phyloP scores from a whole-genome alignment of 2,888 invertebrate species.

The Oligia strigilis region DNA sequence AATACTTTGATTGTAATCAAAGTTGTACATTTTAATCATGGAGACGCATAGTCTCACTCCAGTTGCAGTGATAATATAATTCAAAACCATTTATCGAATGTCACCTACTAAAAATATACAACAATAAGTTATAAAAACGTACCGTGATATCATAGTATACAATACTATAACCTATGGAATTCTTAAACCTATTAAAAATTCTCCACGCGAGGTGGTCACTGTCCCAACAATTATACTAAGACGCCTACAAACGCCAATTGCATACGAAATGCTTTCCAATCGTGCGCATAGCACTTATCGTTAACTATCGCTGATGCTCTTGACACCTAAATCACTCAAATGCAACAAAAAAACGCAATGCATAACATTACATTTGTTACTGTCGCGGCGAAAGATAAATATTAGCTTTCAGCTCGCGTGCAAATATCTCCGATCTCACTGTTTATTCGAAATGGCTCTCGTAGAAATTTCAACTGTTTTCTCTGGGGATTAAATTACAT shows the following conservation, averaged over 20 bases:
- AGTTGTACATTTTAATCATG: too few relatives aligned
- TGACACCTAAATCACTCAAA: conserved; percentile 38
- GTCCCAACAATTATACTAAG: conserved; percentile 75
- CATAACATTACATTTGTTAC: conserved; percentile 41
- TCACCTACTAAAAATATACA: conserved; percentile 42
- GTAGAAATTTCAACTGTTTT: conserved; percentile 64
- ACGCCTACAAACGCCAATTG: conserved; percentile 67
- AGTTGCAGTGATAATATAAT: conserved; percentile 6
- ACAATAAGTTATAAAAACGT: conserved; percentile 59
- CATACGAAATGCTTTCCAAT: conserved; percentile 58
- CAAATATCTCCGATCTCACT: conserved; percentile 77
- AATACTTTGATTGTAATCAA: neutral
- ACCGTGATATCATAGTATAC: conserved; percentile 59
- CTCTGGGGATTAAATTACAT: conserved; percentile 48
- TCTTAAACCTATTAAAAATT: conserved; percentile 68
- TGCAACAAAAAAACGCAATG: conserved; percentile 62
- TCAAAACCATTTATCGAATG: conserved; percentile 13
- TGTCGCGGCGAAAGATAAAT: conserved; percentile 49
- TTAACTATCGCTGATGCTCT: conserved; percentile 58
- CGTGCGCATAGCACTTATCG: conserved; percentile 41
- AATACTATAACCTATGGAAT: conserved; percentile 62
- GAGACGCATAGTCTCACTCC: neutral
- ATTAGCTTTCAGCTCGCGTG: conserved; percentile 76
- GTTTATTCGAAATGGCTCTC: conserved; percentile 57
- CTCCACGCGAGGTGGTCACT: conserved; percentile 61